A percentile compares a stretch with the other conserved stretches of the same genome.
Conservation (phyloP, 2,888 invertebrate species). For the Diloba caeruleocephala region DNA sequence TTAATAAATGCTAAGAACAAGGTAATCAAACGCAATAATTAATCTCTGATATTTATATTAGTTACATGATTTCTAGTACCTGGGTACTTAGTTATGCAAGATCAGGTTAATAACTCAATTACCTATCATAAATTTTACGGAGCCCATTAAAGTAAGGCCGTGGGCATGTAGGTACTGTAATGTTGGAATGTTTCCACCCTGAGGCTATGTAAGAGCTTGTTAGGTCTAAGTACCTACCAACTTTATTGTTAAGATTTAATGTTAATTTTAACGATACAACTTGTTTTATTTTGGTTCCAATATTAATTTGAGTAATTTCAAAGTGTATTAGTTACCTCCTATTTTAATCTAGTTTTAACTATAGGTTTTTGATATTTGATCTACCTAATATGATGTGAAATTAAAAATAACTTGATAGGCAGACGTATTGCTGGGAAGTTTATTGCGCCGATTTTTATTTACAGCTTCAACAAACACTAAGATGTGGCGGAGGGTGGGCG, state of each 20-base stretch:
- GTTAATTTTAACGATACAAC: conserved; percentile 38
- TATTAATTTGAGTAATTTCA: conserved; percentile 9
- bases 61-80: not conserved
- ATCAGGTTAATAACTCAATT: conserved; percentile 22
- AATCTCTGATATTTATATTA: conserved; percentile 1
- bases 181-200: conserved; percentile 33
- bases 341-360: not conserved
- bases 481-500: no score
- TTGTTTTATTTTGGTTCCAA: conserved; percentile 4
- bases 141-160: conserved; percentile 23
- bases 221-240: conserved; percentile 5
- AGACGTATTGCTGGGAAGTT: no score
- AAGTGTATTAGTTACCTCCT: not conserved
- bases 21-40: not conserved
- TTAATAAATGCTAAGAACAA: no score
- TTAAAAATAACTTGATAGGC: no score
- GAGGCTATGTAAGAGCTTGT: conserved; percentile 24
- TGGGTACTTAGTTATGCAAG: conserved; percentile 8
- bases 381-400: no score
- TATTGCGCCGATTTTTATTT: no score
- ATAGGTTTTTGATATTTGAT: not conserved
- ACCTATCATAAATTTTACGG: conserved; percentile 48
- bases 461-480: no score
- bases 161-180: conserved; percentile 3
- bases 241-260: conserved; percentile 25